Evolutionary conservation across 2,797 vertebrate species (phyloP).

Genomic region (Onychomys leucogaster): DNA sequence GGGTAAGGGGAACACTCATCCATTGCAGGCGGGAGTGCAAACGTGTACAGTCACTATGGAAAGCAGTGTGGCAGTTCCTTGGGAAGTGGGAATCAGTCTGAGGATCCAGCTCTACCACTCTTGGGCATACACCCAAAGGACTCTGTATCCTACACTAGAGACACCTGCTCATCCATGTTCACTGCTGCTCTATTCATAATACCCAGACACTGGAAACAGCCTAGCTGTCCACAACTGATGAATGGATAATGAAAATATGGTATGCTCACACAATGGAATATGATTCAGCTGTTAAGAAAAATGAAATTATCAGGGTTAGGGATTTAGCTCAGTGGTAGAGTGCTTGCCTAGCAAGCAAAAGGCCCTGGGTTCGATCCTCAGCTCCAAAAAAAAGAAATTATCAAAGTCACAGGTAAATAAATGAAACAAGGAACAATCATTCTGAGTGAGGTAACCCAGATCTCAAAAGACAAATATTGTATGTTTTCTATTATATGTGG

Average conservation of each 20-base stretch:
- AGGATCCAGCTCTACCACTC: neutral
- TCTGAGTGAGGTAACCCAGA: neutral
- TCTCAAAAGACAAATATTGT: neutral
- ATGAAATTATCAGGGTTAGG: neutral
- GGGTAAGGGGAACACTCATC: neutral
- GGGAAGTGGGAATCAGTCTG: neutral
- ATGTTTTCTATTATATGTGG: neutral
- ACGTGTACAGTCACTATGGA: neutral
- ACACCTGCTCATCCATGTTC: neutral
- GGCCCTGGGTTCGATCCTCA: no score
- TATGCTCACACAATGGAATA: no score
- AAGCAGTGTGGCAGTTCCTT: neutral
- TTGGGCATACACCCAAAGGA: neutral
- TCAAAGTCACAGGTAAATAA: neutral
- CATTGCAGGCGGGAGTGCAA: neutral
- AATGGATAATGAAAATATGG: neutral
- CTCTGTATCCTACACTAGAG: neutral
- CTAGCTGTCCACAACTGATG: no score
- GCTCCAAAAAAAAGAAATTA: neutral
- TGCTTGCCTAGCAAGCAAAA: no score
- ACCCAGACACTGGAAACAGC: neutral
- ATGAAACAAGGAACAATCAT: neutral
- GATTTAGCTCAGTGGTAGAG: no score
- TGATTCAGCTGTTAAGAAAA: neutral
- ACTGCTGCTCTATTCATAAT: neutral